phyloP scores from a whole-genome alignment of 37 sponge, comb jelly and placozoan genomes.

The Cladorhizidae sp. region DNA sequence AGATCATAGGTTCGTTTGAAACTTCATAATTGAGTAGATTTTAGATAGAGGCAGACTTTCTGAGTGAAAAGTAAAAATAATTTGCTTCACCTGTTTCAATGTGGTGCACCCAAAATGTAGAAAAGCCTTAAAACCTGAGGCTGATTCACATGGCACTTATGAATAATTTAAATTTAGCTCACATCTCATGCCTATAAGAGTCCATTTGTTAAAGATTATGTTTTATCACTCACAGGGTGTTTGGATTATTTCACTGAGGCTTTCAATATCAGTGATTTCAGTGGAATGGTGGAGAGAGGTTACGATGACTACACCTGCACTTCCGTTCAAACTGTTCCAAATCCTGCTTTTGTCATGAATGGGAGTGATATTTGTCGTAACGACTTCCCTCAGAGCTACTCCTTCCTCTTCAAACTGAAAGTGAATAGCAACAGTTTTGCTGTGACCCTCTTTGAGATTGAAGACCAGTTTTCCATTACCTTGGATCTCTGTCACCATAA shows the following conservation, averaged over 20 bases:
- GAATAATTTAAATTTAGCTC: too few relatives aligned
- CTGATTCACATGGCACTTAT: too few relatives aligned
- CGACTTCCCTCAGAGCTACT: conserved; percentile 24
- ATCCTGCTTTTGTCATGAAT: not conserved
- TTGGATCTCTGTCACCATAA: conserved; percentile 16
- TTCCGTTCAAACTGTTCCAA: conserved; percentile 1
- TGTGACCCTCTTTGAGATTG: conserved; percentile 38
- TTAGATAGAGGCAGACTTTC: too few relatives aligned
- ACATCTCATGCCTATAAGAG: too few relatives aligned
- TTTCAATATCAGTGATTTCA: not conserved
- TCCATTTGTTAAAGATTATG: too few relatives aligned
- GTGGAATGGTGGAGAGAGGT: not conserved
- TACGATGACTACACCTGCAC: conserved; percentile 6
- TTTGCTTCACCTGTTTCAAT: too few relatives aligned
- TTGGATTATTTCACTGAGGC: conserved; percentile 23
- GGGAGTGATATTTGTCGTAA: conserved; percentile 20
- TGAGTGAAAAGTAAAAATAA: too few relatives aligned
- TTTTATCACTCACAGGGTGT: not conserved
- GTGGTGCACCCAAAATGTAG: too few relatives aligned
- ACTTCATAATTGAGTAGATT: too few relatives aligned
- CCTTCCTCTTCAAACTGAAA: conserved; percentile 44
- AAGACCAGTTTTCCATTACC: conserved; percentile 19
- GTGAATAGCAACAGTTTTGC: not conserved
- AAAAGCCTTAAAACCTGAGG: too few relatives aligned
- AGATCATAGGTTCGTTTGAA: too few relatives aligned